A percentile compares a stretch with the other conserved stretches of the same genome.
These are phyloP conservation scores for Echinometra lucunter DNA, from an alignment of 53 echinoderm and acorn worm genomes.

Conservation along the genomic window DNA sequence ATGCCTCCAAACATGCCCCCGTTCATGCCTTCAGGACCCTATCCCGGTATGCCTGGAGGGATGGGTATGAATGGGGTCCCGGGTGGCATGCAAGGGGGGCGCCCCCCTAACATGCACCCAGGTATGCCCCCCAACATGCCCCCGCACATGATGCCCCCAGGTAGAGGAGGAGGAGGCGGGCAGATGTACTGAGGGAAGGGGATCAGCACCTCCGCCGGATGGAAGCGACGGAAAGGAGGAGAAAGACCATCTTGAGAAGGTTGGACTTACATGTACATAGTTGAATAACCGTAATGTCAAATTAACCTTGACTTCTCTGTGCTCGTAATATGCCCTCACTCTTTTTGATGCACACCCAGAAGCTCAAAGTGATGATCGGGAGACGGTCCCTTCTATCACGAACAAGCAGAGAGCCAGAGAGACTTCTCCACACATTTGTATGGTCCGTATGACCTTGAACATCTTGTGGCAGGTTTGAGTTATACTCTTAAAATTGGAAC, in stretches of 20 bases:
- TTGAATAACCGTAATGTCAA: constrained; percentile 12
- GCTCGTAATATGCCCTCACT: constrained; percentile 21
- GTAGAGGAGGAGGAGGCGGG: constrained; percentile 50
- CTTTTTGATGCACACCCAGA: neutral
- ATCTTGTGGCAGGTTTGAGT: constrained; percentile 16
- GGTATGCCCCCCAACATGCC: constrained; percentile 36
- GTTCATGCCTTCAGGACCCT: constrained; percentile 62
- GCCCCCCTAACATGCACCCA: constrained; percentile 14
- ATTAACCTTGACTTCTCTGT: constrained; percentile 27
- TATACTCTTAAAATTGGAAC: neutral
- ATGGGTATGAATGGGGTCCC: constrained; percentile 60
- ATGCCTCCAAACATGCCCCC: constrained; percentile 55
- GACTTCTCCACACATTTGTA: neutral
- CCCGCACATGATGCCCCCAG: constrained; percentile 49
- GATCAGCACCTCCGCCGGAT: neutral
- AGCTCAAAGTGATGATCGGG: neutral
- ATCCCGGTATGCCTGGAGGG: constrained; percentile 42
- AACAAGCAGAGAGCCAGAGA: neutral
- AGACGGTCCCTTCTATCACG: neutral
- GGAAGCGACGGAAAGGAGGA: neutral
- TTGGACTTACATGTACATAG: constrained; percentile 60
- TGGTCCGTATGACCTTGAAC: neutral
- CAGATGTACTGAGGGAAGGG: constrained; percentile 59
- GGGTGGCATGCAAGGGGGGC: constrained; percentile 56
- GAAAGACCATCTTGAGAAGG: constrained; percentile 19